Percentiles rank a stretch among this genome's conserved stretches.
phyloP scores from a whole-genome alignment of 2,888 invertebrate species.

The Noctuana brunneofusca region DNA sequence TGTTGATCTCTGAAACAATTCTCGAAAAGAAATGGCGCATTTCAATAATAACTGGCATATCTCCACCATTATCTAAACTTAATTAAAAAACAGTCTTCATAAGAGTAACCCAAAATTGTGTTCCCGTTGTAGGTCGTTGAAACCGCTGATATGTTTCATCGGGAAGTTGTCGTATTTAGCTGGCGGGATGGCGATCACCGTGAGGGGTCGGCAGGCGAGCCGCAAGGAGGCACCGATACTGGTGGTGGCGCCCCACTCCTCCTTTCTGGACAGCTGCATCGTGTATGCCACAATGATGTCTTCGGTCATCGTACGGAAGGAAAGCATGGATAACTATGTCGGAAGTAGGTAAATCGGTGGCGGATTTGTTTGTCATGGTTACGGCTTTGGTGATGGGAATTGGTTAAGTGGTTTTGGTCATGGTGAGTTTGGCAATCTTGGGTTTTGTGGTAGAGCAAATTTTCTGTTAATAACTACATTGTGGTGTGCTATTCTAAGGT shows the following conservation, averaged over 20 bases:
- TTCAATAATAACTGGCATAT: no score
- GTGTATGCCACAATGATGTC: conserved; percentile 92
- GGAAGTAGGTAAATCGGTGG: conserved; percentile 88
- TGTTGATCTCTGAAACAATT: no score
- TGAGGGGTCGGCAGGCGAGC: conserved; percentile 89
- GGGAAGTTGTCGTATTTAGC: conserved; percentile 89
- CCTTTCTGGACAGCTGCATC: conserved; percentile 93
- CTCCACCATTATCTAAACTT: no score
- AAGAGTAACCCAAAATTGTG: background rate
- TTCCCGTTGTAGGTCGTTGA: conserved; percentile 76
- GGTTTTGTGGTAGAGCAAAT: background rate
- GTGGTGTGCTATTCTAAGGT: no score
- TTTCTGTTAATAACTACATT: background rate
- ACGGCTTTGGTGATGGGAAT: conserved; percentile 1
- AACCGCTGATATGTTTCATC: conserved; percentile 87
- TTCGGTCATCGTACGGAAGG: conserved; percentile 91
- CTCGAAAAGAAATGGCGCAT: no score
- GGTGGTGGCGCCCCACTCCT: conserved; percentile 94
- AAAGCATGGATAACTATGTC: conserved; percentile 91
- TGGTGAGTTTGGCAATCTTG: no score
- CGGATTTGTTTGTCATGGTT: background rate
- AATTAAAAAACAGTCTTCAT: background rate
- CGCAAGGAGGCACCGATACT: conserved; percentile 92
- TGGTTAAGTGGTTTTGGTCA: no score
- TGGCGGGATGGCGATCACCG: conserved; percentile 89